A percentile compares a stretch with the other conserved stretches of the same genome.
These are phyloP conservation scores for Poliocrania exsul DNA, from an alignment of 2,797 vertebrate species.

Conservation along the genomic window DNA sequence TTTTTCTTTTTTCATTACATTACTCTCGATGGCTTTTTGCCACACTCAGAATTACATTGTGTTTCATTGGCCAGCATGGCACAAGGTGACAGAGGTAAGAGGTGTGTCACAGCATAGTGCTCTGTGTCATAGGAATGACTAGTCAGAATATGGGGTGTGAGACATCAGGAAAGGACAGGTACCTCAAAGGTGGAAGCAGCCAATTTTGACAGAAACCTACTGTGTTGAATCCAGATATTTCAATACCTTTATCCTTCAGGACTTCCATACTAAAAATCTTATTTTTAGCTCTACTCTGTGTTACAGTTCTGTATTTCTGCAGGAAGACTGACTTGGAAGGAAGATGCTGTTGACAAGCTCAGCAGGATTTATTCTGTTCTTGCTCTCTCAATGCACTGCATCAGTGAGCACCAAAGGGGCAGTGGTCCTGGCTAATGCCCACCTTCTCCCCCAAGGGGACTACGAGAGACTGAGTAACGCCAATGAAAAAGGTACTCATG, in stretches of 20 bases:
- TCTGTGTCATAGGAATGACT: neutral
- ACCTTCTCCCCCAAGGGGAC: slow-evolving; percentile 77
- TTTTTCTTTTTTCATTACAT: neutral
- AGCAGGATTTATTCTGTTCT: neutral
- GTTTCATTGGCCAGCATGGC: neutral
- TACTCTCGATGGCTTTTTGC: neutral
- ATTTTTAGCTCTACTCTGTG: neutral
- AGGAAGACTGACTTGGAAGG: neutral
- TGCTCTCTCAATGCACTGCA: slow-evolving; percentile 49
- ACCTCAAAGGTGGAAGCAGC: neutral
- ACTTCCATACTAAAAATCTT: neutral
- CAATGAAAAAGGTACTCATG: slow-evolving; percentile 78
- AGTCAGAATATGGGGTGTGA: neutral
- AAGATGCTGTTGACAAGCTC: slow-evolving; percentile 30
- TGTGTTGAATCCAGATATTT: neutral
- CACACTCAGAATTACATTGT: neutral
- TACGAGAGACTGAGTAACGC: slow-evolving; percentile 77
- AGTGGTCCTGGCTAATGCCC: slow-evolving; percentile 76
- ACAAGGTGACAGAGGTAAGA: neutral
- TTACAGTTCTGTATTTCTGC: neutral
- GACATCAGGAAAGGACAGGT: neutral
- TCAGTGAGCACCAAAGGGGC: slow-evolving; percentile 58
- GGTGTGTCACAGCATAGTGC: neutral
- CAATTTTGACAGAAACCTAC: neutral
- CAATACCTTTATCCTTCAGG: neutral